A percentile compares a stretch with the other conserved stretches of the same genome.
These are phyloP conservation scores for Mythimna loreyi DNA, from an alignment of 2,888 invertebrate species.

Conservation along the genomic window DNA sequence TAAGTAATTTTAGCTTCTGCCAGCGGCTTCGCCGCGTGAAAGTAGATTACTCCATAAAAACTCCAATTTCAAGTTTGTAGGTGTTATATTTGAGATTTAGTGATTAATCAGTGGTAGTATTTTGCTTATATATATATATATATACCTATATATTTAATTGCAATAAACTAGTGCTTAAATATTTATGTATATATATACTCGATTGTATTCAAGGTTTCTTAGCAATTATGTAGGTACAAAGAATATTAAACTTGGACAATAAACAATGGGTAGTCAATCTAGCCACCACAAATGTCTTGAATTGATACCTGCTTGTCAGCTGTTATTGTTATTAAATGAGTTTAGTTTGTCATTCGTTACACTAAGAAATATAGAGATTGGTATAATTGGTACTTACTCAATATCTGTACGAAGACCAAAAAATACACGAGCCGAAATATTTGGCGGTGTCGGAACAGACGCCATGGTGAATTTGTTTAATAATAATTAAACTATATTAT, in stretches of 20 bases:
- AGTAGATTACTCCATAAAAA: no score
- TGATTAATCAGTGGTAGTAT: no score
- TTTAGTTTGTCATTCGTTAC: conserved; percentile 1
- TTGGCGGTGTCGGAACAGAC: conserved; percentile 81
- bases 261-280: conserved; percentile 34
- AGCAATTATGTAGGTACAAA: conserved; percentile 4
- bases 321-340: conserved; percentile 26
- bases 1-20: background rate
- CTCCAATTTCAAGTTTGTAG: no score
- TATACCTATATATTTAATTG: no score
- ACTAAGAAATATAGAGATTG: background rate
- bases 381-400: conserved; percentile 78
- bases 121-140: no score
- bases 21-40: no score
- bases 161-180: no score
- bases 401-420: conserved; percentile 92
- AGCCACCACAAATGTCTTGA: background rate
- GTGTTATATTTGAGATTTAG: no score
- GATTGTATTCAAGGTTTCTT: conserved; percentile 22
- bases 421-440: conserved; percentile 91
- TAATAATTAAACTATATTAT: conserved; percentile 44
- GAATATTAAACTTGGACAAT: background rate
- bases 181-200: no score
- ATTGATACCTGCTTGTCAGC: background rate
- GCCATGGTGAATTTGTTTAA: conserved; percentile 72